Conservation (phyloP, 2,113 vertebrate genomes). For the Amazona guildingii region DNA sequence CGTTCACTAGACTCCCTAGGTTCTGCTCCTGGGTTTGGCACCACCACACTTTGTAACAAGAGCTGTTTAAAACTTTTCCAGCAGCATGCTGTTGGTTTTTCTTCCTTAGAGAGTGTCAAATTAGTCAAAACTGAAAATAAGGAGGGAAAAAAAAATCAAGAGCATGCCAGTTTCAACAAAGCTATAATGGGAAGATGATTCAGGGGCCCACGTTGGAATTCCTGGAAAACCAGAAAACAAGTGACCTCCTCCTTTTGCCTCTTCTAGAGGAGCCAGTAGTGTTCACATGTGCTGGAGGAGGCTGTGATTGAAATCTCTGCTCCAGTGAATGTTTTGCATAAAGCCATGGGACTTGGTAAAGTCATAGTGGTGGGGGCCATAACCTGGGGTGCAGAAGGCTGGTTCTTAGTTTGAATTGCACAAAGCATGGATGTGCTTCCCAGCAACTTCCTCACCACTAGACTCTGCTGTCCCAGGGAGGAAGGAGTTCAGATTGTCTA, state of each 20-base stretch:
- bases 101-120: conserved; percentile 23
- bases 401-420: not conserved
- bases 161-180: conserved; percentile 7
- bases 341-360: not conserved
- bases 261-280: not conserved
- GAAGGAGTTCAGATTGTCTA: not conserved
- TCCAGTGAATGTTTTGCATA: not conserved
- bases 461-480: not conserved
- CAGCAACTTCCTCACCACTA: not conserved
- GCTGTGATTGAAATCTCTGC: not conserved
- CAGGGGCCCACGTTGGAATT: not conserved
- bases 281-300: not conserved
- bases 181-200: conserved; percentile 38
- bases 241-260: not conserved
- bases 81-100: conserved; percentile 9
- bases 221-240: conserved; percentile 26
- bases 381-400: not conserved
- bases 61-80: conserved; percentile 36
- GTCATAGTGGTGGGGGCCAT: not conserved
- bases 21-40: conserved; percentile 46
- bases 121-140: conserved; percentile 35
- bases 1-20: not conserved
- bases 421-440: not conserved
- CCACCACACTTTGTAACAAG: fast-evolving
- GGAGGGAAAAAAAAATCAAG: not conserved